Percentiles rank a stretch among this genome's conserved stretches.
Conservation (phyloP, 1,140 invertebrate species). For the Papilio polytes region DNA sequence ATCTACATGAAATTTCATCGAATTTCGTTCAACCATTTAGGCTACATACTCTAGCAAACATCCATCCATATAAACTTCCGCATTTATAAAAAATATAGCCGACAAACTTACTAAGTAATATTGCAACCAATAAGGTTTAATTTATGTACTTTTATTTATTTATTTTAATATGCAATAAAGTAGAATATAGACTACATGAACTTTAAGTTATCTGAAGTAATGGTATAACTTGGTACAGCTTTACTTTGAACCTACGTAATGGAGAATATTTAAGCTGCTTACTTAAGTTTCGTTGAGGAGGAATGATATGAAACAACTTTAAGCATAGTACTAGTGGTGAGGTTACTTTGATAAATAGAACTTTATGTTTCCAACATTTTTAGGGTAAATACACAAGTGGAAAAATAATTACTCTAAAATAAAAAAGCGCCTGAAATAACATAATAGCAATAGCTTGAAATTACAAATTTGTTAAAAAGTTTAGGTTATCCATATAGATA, state of each 20-base stretch:
- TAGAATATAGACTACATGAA: not conserved
- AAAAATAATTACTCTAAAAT: not conserved
- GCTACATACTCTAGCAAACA: no score
- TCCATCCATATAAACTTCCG: no score
- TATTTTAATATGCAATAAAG: not conserved
- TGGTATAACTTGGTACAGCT: not conserved
- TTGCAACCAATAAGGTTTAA: no score
- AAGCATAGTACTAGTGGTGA: not conserved
- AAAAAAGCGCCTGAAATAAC: not conserved
- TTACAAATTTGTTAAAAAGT: not conserved
- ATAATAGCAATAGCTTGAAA: not conserved
- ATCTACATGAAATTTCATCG: no score
- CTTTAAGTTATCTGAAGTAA: not conserved
- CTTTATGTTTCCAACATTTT: no score
- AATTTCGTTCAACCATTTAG: no score
- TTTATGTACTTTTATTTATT: not conserved
- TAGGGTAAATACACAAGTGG: not conserved
- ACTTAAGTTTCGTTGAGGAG: slow-evolving; percentile 12
- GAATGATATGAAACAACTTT: slow-evolving; percentile 14
- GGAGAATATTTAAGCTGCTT: slow-evolving; percentile 23
- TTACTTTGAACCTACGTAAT: slow-evolving; percentile 1
- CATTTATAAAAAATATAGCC: no score
- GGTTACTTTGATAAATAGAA: not conserved
- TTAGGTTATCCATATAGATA: not conserved
- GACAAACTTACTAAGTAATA: no score